phyloP scores from a whole-genome alignment of 2,113 vertebrate species.

The Ailurus styani region DNA sequence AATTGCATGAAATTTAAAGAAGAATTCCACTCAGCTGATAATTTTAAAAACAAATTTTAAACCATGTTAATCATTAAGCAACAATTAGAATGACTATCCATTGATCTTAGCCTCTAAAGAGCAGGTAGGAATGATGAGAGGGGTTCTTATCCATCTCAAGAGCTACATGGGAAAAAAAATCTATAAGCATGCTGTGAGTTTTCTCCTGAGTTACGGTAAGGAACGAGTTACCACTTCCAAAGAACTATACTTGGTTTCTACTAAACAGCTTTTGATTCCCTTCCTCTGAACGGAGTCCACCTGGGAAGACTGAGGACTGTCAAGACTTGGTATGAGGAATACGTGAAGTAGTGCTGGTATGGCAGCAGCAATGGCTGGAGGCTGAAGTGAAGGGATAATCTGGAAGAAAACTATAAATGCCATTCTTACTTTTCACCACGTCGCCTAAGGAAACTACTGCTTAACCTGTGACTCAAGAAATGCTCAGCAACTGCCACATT shows the following conservation, averaged over 20 bases:
- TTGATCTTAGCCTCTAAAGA: not conserved
- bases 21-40: not conserved
- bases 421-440: not conserved
- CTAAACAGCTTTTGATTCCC: not conserved
- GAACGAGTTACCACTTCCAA: not conserved
- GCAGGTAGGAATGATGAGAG: not conserved
- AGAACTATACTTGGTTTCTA: not conserved
- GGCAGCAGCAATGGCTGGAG: not conserved
- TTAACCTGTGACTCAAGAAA: not conserved
- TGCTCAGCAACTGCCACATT: not conserved
- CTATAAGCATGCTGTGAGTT: not conserved
- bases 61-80: not conserved
- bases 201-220: not conserved
- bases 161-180: not conserved
- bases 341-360: not conserved
- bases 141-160: not conserved
- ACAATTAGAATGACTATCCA: not conserved
- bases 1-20: not conserved
- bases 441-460: not conserved
- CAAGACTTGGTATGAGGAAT: not conserved
- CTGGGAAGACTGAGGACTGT: not conserved
- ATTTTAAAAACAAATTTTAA: not conserved
- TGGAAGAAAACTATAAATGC: too few species aligned
- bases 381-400: not conserved
- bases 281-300: not conserved